These are phyloP conservation scores for Galeopterus variegatus DNA, from an alignment of 2,113 vertebrate species.

Conservation along the genomic window DNA sequence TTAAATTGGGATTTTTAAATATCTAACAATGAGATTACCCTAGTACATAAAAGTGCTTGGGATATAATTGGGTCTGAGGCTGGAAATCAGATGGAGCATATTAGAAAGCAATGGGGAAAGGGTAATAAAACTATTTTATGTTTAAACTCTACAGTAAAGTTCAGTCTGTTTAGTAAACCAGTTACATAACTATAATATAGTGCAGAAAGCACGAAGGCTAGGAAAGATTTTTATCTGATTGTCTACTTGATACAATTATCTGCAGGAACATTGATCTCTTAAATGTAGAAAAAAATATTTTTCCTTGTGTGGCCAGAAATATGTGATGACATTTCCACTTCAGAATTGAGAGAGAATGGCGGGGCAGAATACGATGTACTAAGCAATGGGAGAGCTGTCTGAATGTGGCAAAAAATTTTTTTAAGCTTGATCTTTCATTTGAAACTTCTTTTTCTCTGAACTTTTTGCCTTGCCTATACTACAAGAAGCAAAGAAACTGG, in stretches of 20 bases:
- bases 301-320: conserved; percentile 12
- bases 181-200: neutral
- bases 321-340: neutral
- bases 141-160: neutral
- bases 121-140: neutral
- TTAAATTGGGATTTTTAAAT: neutral
- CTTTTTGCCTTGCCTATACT: neutral
- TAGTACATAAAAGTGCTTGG: neutral
- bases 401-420: neutral
- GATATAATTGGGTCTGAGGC: neutral
- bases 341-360: neutral
- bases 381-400: neutral
- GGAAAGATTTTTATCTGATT: neutral
- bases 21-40: neutral
- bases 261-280: neutral
- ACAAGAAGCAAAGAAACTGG: neutral
- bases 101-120: neutral
- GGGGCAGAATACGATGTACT: neutral
- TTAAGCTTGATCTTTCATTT: neutral
- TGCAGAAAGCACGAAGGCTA: neutral
- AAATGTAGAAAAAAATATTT: neutral
- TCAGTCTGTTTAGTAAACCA: neutral
- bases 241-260: neutral
- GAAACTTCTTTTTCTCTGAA: neutral
- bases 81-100: neutral